Conservation (phyloP, 2,888 invertebrate genomes). For the Trichopoda pennipes region DNA sequence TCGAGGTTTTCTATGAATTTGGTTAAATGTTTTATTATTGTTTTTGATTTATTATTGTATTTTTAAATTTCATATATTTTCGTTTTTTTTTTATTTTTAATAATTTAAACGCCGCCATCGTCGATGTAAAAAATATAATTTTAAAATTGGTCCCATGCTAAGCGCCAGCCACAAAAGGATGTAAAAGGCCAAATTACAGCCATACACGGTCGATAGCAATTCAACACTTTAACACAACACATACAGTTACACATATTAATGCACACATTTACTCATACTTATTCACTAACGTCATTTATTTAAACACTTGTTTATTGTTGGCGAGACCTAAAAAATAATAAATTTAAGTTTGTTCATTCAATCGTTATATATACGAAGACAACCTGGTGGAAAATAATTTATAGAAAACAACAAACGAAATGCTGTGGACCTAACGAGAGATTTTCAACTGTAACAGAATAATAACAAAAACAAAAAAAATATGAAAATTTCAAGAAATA, state of each 20-base stretch:
- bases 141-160: not conserved
- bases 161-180: conserved; percentile 5
- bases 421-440: not conserved
- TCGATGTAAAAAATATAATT: not conserved
- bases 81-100: no score
- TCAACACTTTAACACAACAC: not conserved
- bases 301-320: conserved; percentile 15
- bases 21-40: no score
- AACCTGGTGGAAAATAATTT: conserved; percentile 24
- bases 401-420: conserved; percentile 12
- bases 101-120: not conserved
- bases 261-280: not conserved
- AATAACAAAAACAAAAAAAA: not conserved
- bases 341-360: conserved; percentile 17
- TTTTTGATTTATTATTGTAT: no score
- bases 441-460: not conserved
- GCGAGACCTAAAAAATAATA: conserved; percentile 34
- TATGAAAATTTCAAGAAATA: not conserved
- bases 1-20: no score
- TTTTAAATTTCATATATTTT: no score
- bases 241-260: not conserved
- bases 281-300: not conserved
- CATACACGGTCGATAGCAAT: conserved; percentile 11
- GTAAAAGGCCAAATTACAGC: conserved; percentile 14
- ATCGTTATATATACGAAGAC: conserved; percentile 31